Conservation (phyloP, 30 jellyfish, hydroid and myxozoan genomes). For the Turritopsis rubra region DNA sequence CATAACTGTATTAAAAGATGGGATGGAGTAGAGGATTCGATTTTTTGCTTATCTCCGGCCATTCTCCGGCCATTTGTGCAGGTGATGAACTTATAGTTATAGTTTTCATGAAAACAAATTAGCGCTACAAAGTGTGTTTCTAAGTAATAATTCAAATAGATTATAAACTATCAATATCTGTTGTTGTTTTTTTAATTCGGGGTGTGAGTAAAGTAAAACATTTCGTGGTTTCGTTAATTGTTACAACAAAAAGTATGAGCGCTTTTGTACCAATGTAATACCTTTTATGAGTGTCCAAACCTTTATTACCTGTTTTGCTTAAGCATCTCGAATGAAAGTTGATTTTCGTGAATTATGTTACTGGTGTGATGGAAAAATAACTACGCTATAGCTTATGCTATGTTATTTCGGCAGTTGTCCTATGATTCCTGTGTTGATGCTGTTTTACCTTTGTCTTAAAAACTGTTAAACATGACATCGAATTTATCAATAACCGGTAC, state of each 20-base stretch:
- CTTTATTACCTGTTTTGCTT: constrained; percentile 22
- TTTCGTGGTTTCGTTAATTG: constrained; percentile 20
- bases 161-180: background rate
- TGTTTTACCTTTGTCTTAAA: too few relatives aligned
- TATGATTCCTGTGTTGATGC: too few relatives aligned
- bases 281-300: constrained; percentile 12
- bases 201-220: constrained; percentile 15
- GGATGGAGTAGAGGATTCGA: constrained; percentile 1
- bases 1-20: background rate
- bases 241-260: constrained; percentile 1
- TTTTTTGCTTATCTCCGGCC: background rate
- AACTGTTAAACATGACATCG: too few relatives aligned
- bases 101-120: background rate
- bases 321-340: constrained; percentile 18
- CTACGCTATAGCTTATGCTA: too few relatives aligned
- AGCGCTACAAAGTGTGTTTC: too few relatives aligned
- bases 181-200: background rate
- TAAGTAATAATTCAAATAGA: too few relatives aligned
- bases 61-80: background rate
- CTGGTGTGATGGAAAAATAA: background rate
- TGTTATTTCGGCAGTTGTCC: too few relatives aligned
- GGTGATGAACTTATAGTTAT: background rate
- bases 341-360: constrained; percentile 20
- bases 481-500: too few relatives aligned
- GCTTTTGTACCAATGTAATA: background rate